A percentile compares a stretch with the other conserved stretches of the same genome.
These are phyloP conservation scores for Asarcornis scutulata DNA, from an alignment of 2,113 vertebrate genomes.

Conservation along the genomic window DNA sequence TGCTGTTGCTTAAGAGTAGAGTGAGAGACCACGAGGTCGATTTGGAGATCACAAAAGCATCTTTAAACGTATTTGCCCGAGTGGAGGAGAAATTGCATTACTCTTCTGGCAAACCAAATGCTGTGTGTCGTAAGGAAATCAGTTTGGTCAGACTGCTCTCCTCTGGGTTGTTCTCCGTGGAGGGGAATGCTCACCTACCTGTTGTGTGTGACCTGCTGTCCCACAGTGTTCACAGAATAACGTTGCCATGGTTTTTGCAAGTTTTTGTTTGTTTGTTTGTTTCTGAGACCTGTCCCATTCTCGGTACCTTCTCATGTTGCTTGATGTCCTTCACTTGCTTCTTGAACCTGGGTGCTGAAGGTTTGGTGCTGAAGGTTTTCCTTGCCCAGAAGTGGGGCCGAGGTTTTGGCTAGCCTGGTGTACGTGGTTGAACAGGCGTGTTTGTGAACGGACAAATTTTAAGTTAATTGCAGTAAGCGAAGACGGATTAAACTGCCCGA, in stretches of 20 bases:
- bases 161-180: neutral
- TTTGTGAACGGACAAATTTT: neutral
- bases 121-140: neutral
- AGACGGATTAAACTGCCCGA: neutral
- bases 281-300: neutral
- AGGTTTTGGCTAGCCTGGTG: neutral
- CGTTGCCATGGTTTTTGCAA: accelerated
- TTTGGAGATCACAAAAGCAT: neutral
- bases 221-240: neutral
- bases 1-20: neutral
- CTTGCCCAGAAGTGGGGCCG: neutral
- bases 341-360: neutral
- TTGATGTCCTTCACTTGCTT: neutral
- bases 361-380: neutral
- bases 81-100: neutral
- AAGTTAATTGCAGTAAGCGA: neutral
- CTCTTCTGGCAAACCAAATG: neutral
- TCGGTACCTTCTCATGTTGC: neutral
- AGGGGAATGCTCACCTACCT: accelerated
- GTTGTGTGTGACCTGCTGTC: neutral
- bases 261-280: neutral
- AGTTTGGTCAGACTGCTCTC: neutral
- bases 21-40: neutral
- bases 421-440: neutral
- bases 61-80: neutral